Base-by-base conservation (phyloP, 2,888 invertebrate species). In the Apodemia zela region DNA sequence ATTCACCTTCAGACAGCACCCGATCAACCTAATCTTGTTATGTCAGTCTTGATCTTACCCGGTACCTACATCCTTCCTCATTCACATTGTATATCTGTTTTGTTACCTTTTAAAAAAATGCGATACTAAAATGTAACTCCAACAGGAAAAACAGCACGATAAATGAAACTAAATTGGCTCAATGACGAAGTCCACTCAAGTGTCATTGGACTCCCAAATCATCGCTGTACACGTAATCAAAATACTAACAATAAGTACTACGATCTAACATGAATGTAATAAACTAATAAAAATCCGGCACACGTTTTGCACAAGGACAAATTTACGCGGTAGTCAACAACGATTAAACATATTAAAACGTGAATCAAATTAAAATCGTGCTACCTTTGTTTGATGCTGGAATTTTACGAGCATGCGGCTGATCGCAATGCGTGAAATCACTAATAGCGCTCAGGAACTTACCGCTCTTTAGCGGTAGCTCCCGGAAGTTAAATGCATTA, bases 361-460 rank as follows among this genome's bases (percentile, higher is more conserved):
- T 15, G 15, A 54, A 54, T 21, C 51, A 21, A 51, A 11, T 21
- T 54, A 25, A 54, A 54, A 45, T 45, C 54, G 54, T 29, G 25
- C 54, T n/a, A 25, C 25, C 54, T 54, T 54, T 51, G 49, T 51
- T 51, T 25, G 54, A 25, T 54, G 25, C 25, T 54, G 54, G 54
- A 51, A 18, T 51, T 51, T 51, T 21, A 51, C 51, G 51, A 54
- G 54, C 59, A 63, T 33, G 59, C 33, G 13, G 49, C 47, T 11
- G 64, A 54, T 59, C 66, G 65, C 63, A 60, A 65, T 42, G 63
- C 61, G 65, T 62, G 59, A 68, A 68, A 66, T 68, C 64, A 61
- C 42, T 66, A 65, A 68, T 66, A 35, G 57, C 57, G 54, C 35
- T 64, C 38, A 64, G 60, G 29, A 64, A 64, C 60, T 61, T 38